These are phyloP conservation scores for Centruroides sculpturatus DNA, from an alignment of 1,140 invertebrate species.

Conservation along the genomic window DNA sequence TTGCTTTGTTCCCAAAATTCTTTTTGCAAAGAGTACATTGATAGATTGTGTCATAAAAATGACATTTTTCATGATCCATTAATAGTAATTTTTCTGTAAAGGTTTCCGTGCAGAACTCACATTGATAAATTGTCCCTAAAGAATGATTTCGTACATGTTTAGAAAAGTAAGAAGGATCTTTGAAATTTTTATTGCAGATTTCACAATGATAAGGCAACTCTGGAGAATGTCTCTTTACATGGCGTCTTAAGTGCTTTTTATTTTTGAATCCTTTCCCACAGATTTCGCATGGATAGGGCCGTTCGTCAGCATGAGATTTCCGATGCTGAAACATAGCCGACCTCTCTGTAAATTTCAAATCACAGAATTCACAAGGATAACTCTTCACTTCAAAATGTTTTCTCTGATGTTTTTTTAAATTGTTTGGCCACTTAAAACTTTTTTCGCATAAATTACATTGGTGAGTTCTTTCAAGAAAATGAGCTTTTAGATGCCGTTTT, in stretches of 20 bases:
- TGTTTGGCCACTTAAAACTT: slow-evolving; percentile 3
- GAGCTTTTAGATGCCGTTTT: neutral
- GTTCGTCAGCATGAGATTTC: slow-evolving; percentile 31
- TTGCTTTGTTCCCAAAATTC: too few species aligned
- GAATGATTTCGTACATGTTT: too few species aligned
- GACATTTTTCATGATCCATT: too few species aligned
- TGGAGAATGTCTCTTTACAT: neutral
- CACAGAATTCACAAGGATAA: slow-evolving; percentile 38
- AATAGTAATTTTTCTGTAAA: too few species aligned
- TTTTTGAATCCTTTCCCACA: slow-evolving; percentile 8
- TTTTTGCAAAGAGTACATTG: too few species aligned
- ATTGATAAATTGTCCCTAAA: too few species aligned
- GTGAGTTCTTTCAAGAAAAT: neutral
- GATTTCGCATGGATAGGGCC: slow-evolving; percentile 39
- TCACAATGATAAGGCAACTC: too few species aligned
- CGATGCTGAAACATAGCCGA: slow-evolving; percentile 8
- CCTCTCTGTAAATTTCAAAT: slow-evolving; percentile 33
- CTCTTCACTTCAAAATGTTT: slow-evolving; percentile 38
- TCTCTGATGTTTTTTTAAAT: slow-evolving; percentile 4
- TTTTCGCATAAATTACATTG: slow-evolving; percentile 9
- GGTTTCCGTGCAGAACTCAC: too few species aligned
- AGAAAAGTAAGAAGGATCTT: too few species aligned
- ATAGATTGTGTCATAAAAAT: too few species aligned
- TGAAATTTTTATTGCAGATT: too few species aligned
- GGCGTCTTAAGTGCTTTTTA: slow-evolving; percentile 5